Evolutionary conservation across 2,797 vertebrate genomes (phyloP).

Genomic region (Sebastes elongatus): DNA sequence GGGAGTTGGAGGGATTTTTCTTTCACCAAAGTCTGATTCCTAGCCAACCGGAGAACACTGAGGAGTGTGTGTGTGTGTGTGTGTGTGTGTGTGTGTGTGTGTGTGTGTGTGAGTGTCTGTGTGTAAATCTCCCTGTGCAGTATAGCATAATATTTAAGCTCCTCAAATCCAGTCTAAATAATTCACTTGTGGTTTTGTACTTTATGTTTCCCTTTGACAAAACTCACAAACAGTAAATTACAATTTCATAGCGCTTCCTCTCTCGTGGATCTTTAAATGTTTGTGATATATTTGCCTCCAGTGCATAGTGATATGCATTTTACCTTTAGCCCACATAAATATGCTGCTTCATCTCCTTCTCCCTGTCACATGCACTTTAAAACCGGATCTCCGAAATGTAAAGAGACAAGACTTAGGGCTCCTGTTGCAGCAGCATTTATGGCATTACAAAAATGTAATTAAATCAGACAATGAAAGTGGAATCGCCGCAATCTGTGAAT

Average conservation of each 20-base stretch:
- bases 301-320: neutral
- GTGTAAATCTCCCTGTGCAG: conserved; percentile 32
- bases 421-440: neutral
- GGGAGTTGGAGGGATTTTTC: conserved; percentile 81
- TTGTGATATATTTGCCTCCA: conserved; percentile 2
- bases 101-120: neutral
- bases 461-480: neutral
- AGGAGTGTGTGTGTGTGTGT: conserved; percentile 24
- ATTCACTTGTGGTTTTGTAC: conserved; percentile 26
- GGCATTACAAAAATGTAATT: neutral
- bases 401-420: neutral
- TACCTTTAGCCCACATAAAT: conserved; percentile 4
- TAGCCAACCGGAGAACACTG: conserved; percentile 81
- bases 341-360: neutral
- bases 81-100: neutral
- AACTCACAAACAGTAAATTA: conserved; percentile 7
- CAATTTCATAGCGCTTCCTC: neutral
- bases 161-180: conserved; percentile 26
- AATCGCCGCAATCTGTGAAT: neutral
- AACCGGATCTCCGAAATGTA: neutral
- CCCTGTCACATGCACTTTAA: neutral
- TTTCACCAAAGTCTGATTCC: conserved; percentile 81
- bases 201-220: conserved; percentile 23
- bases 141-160: conserved; percentile 37
- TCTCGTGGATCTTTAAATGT: conserved; percentile 1